Base-by-base conservation (phyloP, 2,888 invertebrate genomes). In the Patella ulyssiponensis region DNA sequence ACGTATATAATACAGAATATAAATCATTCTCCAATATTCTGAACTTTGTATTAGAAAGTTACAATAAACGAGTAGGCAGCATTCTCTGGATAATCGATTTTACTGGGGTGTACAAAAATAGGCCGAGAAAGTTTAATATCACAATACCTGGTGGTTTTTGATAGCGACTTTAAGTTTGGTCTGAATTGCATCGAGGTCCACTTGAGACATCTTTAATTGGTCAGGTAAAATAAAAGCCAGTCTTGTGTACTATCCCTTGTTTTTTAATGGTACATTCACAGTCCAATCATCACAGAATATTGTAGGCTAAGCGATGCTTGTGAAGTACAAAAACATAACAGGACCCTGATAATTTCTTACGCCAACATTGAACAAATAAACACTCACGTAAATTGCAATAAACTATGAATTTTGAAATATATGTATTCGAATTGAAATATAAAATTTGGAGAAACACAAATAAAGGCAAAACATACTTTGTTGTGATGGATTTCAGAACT, bases 101-200 rank as follows among this genome's bases (percentile, higher is more conserved):
- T 71, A 53, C 33, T 76, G 77, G 79, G 33, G 72, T 56, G 77
- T 75, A 56, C 69, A 71, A 64, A 69, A 71, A 52, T 75, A 73
- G 72, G 76, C 44, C 69, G 33, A 54, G 52, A 75, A 79, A 76
- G 79, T 79, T 81, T 81, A 74, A 78, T 76, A 76, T 75, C 85
- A 79, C 14, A 64, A 9, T 86, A 90, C 90, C 90, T 90, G 90
- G 84, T 90, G 90, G 84, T 84, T 89, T 84, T 89, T 89, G 77
- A 90, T 90, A 44, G 90, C 89, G 77, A 85, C 83, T 85, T 89
- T 90, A 77, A 90, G 84, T 82, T 89, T 87, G 51, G 82, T 83
- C 81, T 90, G 90, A 73, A 90, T 89, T 71, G 84, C 81, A 81
- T 89, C 87, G 75, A 90, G 81, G 81, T 90, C 89, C 56, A 78